These are phyloP conservation scores for Tinea trinotella DNA, from an alignment of 2,888 invertebrate species.

Conservation along the genomic window DNA sequence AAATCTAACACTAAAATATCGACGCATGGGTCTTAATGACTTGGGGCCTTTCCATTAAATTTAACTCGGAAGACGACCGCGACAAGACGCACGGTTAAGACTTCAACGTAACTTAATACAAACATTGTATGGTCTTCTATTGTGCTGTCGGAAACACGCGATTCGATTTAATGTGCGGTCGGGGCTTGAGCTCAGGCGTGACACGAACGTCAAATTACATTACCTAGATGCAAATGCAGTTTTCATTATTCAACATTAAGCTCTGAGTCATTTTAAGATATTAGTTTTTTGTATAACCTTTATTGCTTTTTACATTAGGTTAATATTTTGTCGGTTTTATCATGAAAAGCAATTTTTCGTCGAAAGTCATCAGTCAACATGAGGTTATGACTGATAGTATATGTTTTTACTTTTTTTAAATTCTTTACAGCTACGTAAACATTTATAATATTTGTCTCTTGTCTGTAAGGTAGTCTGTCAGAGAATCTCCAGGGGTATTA, in stretches of 20 bases:
- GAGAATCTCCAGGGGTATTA: no score
- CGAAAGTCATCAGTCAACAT: no score
- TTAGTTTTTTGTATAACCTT: no score
- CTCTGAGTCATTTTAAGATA: not conserved
- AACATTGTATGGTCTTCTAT: conserved; percentile 9
- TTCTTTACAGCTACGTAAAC: no score
- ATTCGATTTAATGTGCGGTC: conserved; percentile 16
- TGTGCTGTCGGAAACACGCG: conserved; percentile 13
- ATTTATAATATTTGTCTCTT: no score
- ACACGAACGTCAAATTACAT: conserved; percentile 10
- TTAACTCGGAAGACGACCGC: conserved; percentile 12
- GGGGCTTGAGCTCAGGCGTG: not conserved
- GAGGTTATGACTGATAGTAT: no score
- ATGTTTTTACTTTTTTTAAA: no score
- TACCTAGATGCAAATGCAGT: not conserved
- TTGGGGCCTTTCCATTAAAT: conserved; percentile 16
- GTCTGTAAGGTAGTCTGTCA: no score
- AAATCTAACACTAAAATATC: conserved; percentile 8
- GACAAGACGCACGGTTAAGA: conserved; percentile 13
- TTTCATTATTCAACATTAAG: not conserved
- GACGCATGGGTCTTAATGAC: conserved; percentile 15
- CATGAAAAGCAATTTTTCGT: no score
- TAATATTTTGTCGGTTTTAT: no score
- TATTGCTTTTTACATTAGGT: no score
- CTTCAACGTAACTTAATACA: conserved; percentile 9